These are phyloP conservation scores for Lasioglossum figueresi DNA, from an alignment of 2,888 invertebrate species.

Conservation along the genomic window DNA sequence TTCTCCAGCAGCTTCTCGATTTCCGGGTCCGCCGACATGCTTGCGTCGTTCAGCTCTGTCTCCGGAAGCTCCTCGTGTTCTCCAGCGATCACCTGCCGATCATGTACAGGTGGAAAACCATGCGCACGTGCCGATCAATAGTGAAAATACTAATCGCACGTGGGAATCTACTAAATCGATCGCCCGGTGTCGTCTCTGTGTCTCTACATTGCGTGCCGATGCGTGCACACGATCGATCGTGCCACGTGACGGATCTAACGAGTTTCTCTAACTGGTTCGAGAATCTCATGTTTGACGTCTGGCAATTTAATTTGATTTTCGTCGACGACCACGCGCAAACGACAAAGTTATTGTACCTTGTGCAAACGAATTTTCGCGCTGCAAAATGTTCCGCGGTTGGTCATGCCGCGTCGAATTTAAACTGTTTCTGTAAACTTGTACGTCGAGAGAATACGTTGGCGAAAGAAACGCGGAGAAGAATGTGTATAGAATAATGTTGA, in stretches of 20 bases:
- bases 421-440: background rate
- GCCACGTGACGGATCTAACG: background rate
- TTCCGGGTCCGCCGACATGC: conserved; percentile 85
- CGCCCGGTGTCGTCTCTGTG: conserved; percentile 38
- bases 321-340: background rate
- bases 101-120: conserved; percentile 63
- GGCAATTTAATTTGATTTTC: background rate
- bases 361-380: background rate
- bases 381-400: background rate
- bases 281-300: background rate
- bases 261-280: background rate
- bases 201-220: conserved; percentile 21
- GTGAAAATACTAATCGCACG: conserved; percentile 70
- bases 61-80: conserved; percentile 77
- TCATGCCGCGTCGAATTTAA: background rate
- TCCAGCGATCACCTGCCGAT: conserved; percentile 77
- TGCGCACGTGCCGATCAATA: conserved; percentile 74
- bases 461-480: background rate
- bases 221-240: conserved; percentile 15
- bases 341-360: background rate
- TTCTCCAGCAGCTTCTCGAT: conserved; percentile 88
- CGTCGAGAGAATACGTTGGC: background rate
- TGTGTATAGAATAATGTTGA: background rate
- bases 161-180: conserved; percentile 74
- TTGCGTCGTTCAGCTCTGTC: conserved; percentile 75